phyloP scores from a whole-genome alignment of 2,888 invertebrate species.

The Podabrus alpinus region DNA sequence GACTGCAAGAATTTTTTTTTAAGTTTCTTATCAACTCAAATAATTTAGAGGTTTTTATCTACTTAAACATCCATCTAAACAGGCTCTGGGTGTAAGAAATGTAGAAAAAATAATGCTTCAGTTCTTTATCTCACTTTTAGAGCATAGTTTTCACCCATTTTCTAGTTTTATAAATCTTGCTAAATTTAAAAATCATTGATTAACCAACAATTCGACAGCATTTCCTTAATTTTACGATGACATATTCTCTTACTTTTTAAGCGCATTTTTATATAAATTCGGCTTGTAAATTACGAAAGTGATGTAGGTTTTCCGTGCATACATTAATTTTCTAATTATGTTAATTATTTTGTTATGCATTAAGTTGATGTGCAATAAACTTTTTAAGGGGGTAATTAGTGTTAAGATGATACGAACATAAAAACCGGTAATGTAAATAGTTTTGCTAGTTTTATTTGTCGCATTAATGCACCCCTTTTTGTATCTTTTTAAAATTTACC shows the following conservation, averaged over 20 bases:
- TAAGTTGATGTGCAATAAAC: not conserved
- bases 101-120: not conserved
- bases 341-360: not conserved
- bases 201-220: too few species aligned
- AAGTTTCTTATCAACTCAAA: not conserved
- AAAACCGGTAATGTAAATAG: conserved; percentile 5
- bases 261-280: not conserved
- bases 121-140: not conserved
- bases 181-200: not conserved
- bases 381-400: conserved; percentile 4
- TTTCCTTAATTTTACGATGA: too few species aligned
- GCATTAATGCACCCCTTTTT: conserved; percentile 1
- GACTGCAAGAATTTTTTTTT: too few species aligned
- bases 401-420: conserved; percentile 4
- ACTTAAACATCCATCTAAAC: not conserved
- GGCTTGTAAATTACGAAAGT: not conserved
- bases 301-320: not conserved
- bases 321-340: not conserved
- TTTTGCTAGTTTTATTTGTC: not conserved
- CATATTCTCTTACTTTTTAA: too few species aligned
- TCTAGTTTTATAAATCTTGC: not conserved
- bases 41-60: not conserved
- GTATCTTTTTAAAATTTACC: not conserved
- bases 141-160: not conserved
- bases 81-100: not conserved